Base-by-base conservation (phyloP, 2,888 invertebrate species). In the Cephus sareptanus region DNA sequence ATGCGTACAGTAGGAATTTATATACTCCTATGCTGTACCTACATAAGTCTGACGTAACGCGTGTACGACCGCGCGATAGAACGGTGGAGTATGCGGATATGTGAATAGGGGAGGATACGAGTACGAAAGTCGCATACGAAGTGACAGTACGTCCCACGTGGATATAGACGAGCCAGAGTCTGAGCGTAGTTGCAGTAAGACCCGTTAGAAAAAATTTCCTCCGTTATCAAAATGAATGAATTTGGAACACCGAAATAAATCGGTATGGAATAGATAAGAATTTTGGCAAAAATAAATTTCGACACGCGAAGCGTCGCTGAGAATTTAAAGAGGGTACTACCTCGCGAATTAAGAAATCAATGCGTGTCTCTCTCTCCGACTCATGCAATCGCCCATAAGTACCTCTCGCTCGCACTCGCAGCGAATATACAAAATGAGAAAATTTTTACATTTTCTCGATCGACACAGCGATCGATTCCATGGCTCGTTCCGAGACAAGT, bases 91-190 rank as follows among this genome's bases (percentile, higher is more conserved):
- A 69, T 76, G 78, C 79, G 78, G 81, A 80, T 77, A 84, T 80
- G 75, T 78, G 85, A 79, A 82, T 80, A 82, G 84, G 79, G 79
- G 82, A 81, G 79, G 80, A 80, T 79, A 81, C 78, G 79, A 81
- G 79, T 86, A 89, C 89, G 89, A 87, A 86, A 86, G 87, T 87
- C 88, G 89, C 89, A 89, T 89, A 89, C 89, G 84, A 89, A 89
- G 23, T 71, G 34, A 71, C 71, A 31, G 71, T 31, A 71, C 23
- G 33, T 34, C 78, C 80, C 81, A 82, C 81, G 81, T 82, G 83
- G 81, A 70, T 80, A 80, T 76, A 80, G 75, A 78, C 73, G 76
- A 80, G 79, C 31, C 78, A 77, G 84, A 87, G 88, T 88, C 86
- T 86, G 85, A 84, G 77, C 79, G 76, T 78, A 68, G 79, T 56